A percentile compares a stretch with the other conserved stretches of the same genome.
These are phyloP conservation scores for human DNA, from an alignment of 2,113 vertebrate species.

Conservation along the genomic window DNA sequence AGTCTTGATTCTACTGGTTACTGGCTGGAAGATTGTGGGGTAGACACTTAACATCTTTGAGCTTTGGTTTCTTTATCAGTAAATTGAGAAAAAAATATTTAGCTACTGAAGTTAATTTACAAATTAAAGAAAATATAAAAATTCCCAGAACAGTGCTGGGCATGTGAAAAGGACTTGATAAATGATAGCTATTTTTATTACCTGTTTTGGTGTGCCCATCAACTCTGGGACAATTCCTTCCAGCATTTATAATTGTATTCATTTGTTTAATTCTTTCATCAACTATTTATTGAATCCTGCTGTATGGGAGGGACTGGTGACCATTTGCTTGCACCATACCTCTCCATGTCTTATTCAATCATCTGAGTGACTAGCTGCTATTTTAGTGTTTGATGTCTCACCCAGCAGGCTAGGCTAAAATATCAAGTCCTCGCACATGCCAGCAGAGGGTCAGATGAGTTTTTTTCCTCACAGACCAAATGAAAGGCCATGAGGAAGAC, in stretches of 20 bases:
- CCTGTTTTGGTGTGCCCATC: neutral
- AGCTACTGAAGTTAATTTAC: neutral
- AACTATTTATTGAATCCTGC: slow-evolving; percentile 16
- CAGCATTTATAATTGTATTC: neutral
- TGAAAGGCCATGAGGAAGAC: neutral
- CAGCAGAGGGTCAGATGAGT: neutral
- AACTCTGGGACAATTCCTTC: slow-evolving; percentile 17
- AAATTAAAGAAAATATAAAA: slow-evolving; percentile 25
- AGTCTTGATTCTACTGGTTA: neutral
- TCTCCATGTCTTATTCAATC: neutral
- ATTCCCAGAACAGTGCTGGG: neutral
- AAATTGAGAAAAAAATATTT: neutral
- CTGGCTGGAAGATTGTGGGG: neutral
- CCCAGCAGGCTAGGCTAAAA: neutral
- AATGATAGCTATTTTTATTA: slow-evolving; percentile 3
- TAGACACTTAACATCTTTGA: neutral
- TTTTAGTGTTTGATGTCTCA: neutral
- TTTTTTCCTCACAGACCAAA: neutral
- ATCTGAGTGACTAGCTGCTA: neutral
- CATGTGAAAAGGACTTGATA: neutral
- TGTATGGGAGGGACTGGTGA: neutral
- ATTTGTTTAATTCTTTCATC: neutral
- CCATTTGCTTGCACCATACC: neutral
- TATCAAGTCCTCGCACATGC: neutral
- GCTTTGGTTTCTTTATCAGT: neutral